Evolutionary conservation across 2,113 vertebrate genomes (phyloP), one percentile per base, ranked within the genome.

Genomic region (Lepus americanus): DNA sequence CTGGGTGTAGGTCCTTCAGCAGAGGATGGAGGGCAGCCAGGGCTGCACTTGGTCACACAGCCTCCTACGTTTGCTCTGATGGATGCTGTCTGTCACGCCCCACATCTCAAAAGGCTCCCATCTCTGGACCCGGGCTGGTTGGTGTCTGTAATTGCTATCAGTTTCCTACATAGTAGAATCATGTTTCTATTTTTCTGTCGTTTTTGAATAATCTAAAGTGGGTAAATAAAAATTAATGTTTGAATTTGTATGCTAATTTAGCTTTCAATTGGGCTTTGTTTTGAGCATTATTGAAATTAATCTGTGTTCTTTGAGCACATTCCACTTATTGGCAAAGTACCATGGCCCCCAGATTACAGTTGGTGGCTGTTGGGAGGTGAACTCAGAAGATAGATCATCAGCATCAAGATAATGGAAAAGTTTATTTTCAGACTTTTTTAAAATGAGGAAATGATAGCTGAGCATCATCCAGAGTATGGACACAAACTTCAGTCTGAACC

Each of bases 141-240:
- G 87, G 82, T 49, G 0, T 92, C 84, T 82, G 39, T 44, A 69
- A 27, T n/a, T 0, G 0, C 92, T 67, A 1, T 90, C 88, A 74
- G 49, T 92, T 96, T 97, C 94, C 83, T 87, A 90, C 87, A 78
- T 64, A 70, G 77, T 72, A 25, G 69, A 82, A 64, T 85, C 49
- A 63, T 79, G 25, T 76, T 89, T 94, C 64, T 83, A 77, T 97
- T 81, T 92, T 84, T 76, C 88, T 97, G 90, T 94, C 88, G n/a
- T 90, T 94, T 95, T 83, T 96, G 95, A 92, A 92, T 95, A 95
- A 96, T 97, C 74, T 79, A 94, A 94, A 93, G 55, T 91, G 73
- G 77, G 74, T 87, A 96, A 96, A 97, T 97, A 96, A 97, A 97
- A 97, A 96, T 96, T 44, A 95, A 97, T 96, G 96, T 94, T 95